Conservation (phyloP, 2,113 vertebrate genomes). For the Apodemus sylvaticus region DNA sequence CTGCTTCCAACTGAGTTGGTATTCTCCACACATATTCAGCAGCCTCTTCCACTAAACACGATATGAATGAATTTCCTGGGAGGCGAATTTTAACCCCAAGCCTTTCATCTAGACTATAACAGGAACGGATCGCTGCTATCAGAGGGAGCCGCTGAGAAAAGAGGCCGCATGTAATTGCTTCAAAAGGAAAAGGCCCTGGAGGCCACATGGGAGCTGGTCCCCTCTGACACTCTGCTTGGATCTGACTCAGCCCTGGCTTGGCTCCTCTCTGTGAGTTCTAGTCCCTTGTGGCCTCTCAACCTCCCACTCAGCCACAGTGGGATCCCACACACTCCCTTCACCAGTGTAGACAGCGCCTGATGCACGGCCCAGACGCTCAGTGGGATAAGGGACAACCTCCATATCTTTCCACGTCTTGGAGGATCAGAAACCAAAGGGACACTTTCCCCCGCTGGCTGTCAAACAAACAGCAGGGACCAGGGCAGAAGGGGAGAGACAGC, state of each 20-base stretch:
- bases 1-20: background rate
- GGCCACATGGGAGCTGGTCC: background rate
- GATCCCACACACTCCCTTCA: background rate
- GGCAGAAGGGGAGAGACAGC: background rate
- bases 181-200: background rate
- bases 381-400: no score
- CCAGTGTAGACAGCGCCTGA: background rate
- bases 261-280: background rate
- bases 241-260: background rate
- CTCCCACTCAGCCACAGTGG: background rate
- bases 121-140: background rate
- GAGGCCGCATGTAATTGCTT: background rate
- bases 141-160: background rate
- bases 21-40: background rate
- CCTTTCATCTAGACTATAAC: background rate
- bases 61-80: background rate
- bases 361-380: background rate
- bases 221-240: background rate
- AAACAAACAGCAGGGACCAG: background rate
- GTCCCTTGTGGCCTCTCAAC: fast-evolving
- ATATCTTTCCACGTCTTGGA: background rate
- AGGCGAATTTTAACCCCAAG: background rate
- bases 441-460: background rate
- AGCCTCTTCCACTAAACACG: background rate
- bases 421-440: background rate